phyloP scores from a whole-genome alignment of 2,797 vertebrate species.

The Myotis vivesi region DNA sequence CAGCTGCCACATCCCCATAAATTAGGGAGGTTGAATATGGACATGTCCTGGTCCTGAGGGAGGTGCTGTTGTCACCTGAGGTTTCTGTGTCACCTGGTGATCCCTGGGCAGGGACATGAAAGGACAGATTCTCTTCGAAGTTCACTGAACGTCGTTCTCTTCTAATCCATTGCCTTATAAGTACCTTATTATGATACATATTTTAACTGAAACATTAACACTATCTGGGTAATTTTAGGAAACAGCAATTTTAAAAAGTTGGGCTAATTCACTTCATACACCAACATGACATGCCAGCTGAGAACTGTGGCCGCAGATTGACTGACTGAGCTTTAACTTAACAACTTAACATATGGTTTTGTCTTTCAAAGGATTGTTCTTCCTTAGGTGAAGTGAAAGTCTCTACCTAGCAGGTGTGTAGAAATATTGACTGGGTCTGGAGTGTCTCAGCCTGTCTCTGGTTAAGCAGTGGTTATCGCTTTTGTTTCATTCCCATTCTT shows the following conservation, averaged over 20 bases:
- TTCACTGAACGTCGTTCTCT: background rate
- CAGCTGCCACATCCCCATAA: background rate
- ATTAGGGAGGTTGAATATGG: background rate
- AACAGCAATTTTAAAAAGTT: background rate
- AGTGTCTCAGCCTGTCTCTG: background rate
- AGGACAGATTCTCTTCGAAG: background rate
- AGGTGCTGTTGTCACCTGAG: background rate
- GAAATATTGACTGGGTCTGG: background rate
- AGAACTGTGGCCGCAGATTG: background rate
- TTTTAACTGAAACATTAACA: background rate
- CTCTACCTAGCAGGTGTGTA: background rate
- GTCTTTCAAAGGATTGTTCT: background rate
- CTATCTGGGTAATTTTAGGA: background rate
- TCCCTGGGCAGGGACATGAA: background rate
- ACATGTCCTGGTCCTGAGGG: background rate
- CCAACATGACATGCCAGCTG: no score
- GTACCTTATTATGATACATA: background rate
- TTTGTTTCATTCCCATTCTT: constrained; percentile 12
- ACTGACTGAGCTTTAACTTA: background rate
- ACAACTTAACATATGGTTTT: background rate
- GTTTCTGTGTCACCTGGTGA: background rate
- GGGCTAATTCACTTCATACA: background rate
- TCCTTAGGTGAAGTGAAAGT: background rate
- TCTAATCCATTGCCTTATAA: background rate
- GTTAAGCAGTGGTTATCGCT: background rate